Evolutionary conservation across 1,140 invertebrate genomes (phyloP), one percentile per base, ranked within the genome.

Genomic region (Sarcophaga peregrina): DNA sequence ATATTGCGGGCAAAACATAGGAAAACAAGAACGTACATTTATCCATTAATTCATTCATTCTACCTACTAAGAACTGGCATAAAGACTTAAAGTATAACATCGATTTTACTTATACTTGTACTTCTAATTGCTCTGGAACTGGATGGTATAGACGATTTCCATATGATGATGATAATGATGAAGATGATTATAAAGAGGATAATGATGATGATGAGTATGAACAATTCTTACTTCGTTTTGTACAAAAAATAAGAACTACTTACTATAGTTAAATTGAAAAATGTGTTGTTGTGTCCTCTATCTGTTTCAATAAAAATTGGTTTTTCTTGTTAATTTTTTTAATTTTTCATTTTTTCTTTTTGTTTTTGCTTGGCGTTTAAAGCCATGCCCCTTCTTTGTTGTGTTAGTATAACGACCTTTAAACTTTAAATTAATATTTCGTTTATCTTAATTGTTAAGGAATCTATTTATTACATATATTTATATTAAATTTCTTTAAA

Each of bases 251-350:
- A 37, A 37, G 25, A 37, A 10, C 17, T 46, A 48, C 11, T 82
- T 81, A 46, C 68, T 50, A 58, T 58, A 15, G n/a, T 15, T 58
- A 58, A 58, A 4, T 58, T 58, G n/a, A 68, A 68, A n/a, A 68
- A 68, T 68, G 62, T 68, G n/a, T 68, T 58, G 54, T 58, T 68
- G 62, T 68, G 62, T 68, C 62, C n/a, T 68, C 62, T 68, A 20
- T 68, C 62, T 68, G n/a, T 68, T 2, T 68, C 6, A 7, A 68
- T 25, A 58, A n/a, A 37, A 58, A 58, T 58, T 58, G 54, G 54
- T n/a, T n/a, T n/a, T 58, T 58, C 11, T 58, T 15, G 15, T 58
- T 58, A n/a, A 15, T 58, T 58, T 58, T n/a, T 58, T 58, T 3
- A 10, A 10, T 58, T 58, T 58, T 58, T 58, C 20, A 68, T 68